Conservation (phyloP, 2,797 vertebrate genomes). For the Megalops cyprinoides region DNA sequence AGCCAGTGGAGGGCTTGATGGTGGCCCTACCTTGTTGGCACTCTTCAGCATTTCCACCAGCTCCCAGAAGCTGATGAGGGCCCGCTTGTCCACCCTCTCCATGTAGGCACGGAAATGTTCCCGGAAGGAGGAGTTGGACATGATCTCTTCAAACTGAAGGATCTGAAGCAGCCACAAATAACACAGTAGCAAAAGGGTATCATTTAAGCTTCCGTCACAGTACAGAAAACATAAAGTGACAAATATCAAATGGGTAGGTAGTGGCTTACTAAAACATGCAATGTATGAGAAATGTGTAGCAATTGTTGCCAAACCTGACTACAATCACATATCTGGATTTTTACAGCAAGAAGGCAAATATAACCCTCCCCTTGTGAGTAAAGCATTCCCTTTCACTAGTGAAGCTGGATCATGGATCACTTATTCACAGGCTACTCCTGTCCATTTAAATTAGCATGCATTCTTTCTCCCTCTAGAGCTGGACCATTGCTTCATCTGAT, state of each 20-base stretch:
- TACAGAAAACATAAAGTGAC: too few species aligned
- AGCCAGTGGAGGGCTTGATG: neutral
- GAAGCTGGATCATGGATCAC: too few species aligned
- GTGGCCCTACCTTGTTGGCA: slow-evolving; percentile 75
- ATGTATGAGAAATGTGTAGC: neutral
- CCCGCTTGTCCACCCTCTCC: slow-evolving; percentile 77
- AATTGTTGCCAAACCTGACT: neutral
- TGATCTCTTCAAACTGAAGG: slow-evolving; percentile 83
- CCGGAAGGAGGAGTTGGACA: slow-evolving; percentile 70
- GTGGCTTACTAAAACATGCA: neutral
- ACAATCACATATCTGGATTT: neutral
- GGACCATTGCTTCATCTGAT: too few species aligned
- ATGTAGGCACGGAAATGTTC: slow-evolving; percentile 76
- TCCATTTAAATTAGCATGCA: too few species aligned
- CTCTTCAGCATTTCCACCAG: slow-evolving; percentile 77
- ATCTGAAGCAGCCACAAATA: slow-evolving; percentile 61
- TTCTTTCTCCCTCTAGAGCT: too few species aligned
- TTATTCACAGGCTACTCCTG: too few species aligned
- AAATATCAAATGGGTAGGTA: too few species aligned
- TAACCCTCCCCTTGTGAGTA: neutral
- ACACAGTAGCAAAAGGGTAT: neutral
- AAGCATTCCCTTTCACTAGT: neutral
- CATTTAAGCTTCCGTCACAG: too few species aligned
- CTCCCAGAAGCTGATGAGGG: slow-evolving; percentile 77
- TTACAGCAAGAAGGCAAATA: neutral